Base-by-base conservation (phyloP, 2,888 invertebrate species). In the Orchestes rusci region DNA sequence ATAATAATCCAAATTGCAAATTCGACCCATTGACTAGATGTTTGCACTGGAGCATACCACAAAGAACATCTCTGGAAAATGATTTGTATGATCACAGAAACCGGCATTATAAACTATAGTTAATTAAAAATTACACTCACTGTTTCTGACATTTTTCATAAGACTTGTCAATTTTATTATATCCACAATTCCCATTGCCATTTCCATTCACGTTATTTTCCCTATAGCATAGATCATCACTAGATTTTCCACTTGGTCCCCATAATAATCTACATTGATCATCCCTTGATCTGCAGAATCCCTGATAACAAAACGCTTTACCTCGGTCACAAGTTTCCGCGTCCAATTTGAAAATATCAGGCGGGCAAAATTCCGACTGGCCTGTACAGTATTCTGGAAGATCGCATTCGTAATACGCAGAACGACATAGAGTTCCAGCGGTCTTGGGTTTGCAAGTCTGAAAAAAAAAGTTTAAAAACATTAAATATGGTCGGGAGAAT, bases 301-400 rank as follows among this genome's bases (percentile, higher is more conserved):
- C 58, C 38, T 83, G 79, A 64, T 86, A 93, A 65, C 97, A 97
- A 64, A 82, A 95, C 0, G 94, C 80, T 64, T 81, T 78, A 29
- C 80, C 80, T 39, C 72, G 74, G 43, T 82, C 82, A 64, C 97
- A 97, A 0, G 73, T 68, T 55, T 82, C 81, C 1, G 95, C 88
- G 69, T 96, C 88, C 70, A 91, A 84, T 63, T 90, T 89, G 71
- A 79, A 86, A 1, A 91, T 84, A 69, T 99, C 92, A 2, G 71
- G 69, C 0, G 97, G 97, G 62, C 99, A 99, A 67, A 82, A 91
- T 66, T 95, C 95, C 0, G 87, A 85, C 54, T 86, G 80, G 0
- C 97, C 99, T 0, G 89, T 86, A 66, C 99, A 99, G 67, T 79
- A 95, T 68, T 99, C 99, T 0, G 95, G 88, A 44, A 99, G 69